Conservation (phyloP, 2,797 vertebrate species). For the Falco berigora region DNA sequence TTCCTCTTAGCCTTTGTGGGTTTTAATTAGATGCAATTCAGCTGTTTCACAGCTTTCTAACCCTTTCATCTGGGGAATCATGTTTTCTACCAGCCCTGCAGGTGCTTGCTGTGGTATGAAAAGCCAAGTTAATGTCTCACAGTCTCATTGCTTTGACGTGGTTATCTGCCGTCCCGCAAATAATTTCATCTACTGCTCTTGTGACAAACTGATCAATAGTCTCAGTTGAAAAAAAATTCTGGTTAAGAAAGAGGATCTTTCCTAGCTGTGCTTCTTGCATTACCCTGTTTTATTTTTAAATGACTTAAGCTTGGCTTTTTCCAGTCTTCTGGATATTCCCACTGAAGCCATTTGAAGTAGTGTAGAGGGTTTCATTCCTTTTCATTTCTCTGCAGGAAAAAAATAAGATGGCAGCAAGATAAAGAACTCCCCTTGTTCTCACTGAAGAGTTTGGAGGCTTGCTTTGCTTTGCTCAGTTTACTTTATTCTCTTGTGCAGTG, state of each 20-base stretch:
- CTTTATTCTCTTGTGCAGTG: neutral
- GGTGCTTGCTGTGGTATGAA: neutral
- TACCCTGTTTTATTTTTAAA: neutral
- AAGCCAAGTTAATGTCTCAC: neutral
- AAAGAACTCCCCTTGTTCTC: neutral
- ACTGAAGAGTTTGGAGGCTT: neutral
- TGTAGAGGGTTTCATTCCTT: neutral
- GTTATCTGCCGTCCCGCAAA: neutral
- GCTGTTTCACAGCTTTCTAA: neutral
- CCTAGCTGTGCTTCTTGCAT: neutral
- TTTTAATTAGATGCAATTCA: conserved; percentile 15
- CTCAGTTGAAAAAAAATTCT: neutral
- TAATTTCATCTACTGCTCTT: neutral
- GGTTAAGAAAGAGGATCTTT: neutral
- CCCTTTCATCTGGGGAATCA: neutral
- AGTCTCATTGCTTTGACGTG: neutral
- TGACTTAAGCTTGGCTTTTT: neutral
- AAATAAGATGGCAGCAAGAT: neutral
- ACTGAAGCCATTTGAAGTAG: neutral
- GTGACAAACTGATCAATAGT: neutral
- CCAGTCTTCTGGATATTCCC: neutral
- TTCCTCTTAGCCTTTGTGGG: neutral
- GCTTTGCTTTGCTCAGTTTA: neutral
- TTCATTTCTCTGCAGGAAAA: neutral
- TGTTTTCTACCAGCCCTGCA: neutral